Base-by-base conservation (phyloP, 2,113 vertebrate species). In the Cyrtonyx montezumae region DNA sequence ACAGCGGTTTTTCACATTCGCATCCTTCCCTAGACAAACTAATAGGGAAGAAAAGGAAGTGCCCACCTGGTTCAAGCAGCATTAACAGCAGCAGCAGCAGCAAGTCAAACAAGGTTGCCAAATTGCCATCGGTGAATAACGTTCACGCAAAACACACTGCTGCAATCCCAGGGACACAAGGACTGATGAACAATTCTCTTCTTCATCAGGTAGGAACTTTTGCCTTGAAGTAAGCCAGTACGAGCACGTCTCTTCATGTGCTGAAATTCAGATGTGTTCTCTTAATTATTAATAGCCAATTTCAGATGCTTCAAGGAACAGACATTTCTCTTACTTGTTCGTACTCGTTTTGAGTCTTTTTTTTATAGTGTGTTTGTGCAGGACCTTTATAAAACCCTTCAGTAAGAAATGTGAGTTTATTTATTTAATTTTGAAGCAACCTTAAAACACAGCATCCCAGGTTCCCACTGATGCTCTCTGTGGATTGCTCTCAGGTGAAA, bases 21-120 rank as follows among this genome's bases (percentile, higher is more conserved):
- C 98, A 98, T 91, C 77, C 98, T 89, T 97, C 97, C 92, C 95
- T 98, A 9, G 99, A 99, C 45, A 99, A 98, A 88, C 96, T 98
- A 85, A 98, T 99, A 95, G 98, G 98, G 91, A 99, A 99, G 98
- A 99, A 99, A 95, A 98, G 99, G 75, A 99, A 99, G 97, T 98
- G 98, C 95, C 98, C 99, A 43, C 98, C 99, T 4, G 97, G 98
- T 95, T 97, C 98, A 30, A 97, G 98, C 79, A 95, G 97, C 91
- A 78, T 98, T 56, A 97, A 97, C 94, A 98, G 94, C 91, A 97
- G 97, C 88, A 95, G 84, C 92, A 97, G 96, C 90, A 97, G 99
- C 91, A 98, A 98, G 98, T 94, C 99, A 97, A 98, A 97, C 56
- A 98, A 99, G 98, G 98, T 99, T 96, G 98, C 99, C 98, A 99